These are phyloP conservation scores for Thecophora atra DNA, from an alignment of 2,888 invertebrate species.

Conservation along the genomic window DNA sequence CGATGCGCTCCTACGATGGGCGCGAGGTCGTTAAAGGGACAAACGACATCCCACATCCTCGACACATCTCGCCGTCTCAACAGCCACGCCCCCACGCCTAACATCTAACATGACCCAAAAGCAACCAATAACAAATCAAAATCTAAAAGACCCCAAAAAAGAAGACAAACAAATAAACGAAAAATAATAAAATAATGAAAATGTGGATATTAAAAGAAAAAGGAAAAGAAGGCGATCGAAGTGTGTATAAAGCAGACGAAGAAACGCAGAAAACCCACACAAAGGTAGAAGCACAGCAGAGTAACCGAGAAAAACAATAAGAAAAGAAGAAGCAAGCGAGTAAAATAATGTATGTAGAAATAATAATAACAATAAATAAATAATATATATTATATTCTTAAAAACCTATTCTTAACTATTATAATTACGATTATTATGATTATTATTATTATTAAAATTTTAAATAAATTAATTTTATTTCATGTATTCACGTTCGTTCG, in stretches of 20 bases:
- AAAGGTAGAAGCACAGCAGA: neutral
- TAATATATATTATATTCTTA: conserved; percentile 10
- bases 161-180: conserved; percentile 18
- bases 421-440: conserved; percentile 3
- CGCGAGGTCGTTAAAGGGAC: conserved; percentile 82
- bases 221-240: conserved; percentile 39
- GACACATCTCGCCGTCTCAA: conserved; percentile 32
- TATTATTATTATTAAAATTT: conserved; percentile 26
- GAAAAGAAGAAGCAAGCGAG: neutral
- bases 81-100: conserved; percentile 30
- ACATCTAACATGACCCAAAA: conserved; percentile 26
- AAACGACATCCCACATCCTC: conserved; percentile 36
- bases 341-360: conserved; percentile 32
- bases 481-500: conserved; percentile 6
- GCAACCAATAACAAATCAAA: conserved; percentile 25
- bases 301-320: neutral
- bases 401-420: conserved; percentile 8
- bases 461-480: conserved; percentile 2
- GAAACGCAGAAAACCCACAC: neutral
- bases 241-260: conserved; percentile 26
- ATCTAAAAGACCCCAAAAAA: conserved; percentile 27
- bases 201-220: conserved; percentile 26
- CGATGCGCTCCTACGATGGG: conserved; percentile 93
- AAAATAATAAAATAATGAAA: conserved; percentile 38
- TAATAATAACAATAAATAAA: conserved; percentile 16